Conservation (phyloP, 2,888 invertebrate genomes). For the Drosophila koepferae region DNA sequence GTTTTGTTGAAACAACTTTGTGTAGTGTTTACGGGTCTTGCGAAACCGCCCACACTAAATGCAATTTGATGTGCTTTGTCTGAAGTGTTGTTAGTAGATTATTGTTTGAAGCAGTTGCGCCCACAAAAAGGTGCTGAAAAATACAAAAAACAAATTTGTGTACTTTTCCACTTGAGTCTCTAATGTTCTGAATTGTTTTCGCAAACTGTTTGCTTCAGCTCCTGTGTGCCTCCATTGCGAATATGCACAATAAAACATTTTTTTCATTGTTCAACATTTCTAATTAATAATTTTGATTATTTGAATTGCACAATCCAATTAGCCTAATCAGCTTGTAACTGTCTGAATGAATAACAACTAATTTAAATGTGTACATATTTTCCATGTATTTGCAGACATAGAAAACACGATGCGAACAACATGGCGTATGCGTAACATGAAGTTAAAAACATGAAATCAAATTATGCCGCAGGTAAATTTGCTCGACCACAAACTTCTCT, state of each 20-base stretch:
- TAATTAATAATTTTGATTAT: neutral
- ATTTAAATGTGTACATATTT: neutral
- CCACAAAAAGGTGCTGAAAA: slow-evolving; percentile 5
- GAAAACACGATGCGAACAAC: neutral
- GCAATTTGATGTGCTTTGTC: slow-evolving; percentile 34
- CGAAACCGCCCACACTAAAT: slow-evolving; percentile 19
- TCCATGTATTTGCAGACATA: slow-evolving; percentile 18
- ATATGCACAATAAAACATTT: neutral
- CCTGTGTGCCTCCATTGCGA: neutral
- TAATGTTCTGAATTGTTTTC: neutral
- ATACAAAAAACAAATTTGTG: neutral
- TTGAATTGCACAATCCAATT: neutral
- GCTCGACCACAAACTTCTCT: slow-evolving; percentile 8
- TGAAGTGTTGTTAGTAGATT: slow-evolving; percentile 45
- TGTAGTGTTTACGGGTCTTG: slow-evolving; percentile 51
- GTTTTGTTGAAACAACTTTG: slow-evolving; percentile 53
- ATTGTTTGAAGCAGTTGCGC: slow-evolving; percentile 22
- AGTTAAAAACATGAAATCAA: slow-evolving; percentile 12
- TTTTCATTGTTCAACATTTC: neutral
- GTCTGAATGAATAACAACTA: neutral
- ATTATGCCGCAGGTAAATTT: slow-evolving; percentile 33
- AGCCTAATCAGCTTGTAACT: neutral
- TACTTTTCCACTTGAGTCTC: neutral
- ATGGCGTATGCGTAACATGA: slow-evolving; percentile 17
- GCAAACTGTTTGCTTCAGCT: neutral